phyloP scores from a whole-genome alignment of 2,113 vertebrate genomes.

The Rafetus swinhoei region DNA sequence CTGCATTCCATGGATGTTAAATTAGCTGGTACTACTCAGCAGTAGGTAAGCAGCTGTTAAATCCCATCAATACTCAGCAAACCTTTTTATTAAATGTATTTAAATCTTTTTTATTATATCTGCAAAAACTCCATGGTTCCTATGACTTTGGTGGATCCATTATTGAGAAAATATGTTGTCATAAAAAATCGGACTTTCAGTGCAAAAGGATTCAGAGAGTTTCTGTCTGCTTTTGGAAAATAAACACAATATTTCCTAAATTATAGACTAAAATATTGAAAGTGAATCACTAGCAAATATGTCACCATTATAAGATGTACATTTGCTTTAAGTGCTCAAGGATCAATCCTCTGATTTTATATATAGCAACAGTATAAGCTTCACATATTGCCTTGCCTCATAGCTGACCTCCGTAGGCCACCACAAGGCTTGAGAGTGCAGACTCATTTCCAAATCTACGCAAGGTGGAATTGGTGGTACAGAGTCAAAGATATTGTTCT shows the following conservation, averaged over 20 bases:
- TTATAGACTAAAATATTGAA: slow-evolving; percentile 13
- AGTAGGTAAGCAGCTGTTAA: slow-evolving; percentile 65
- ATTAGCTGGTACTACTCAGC: slow-evolving; percentile 60
- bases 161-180: slow-evolving; percentile 24
- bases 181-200: slow-evolving; percentile 13
- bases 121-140: slow-evolving; percentile 34
- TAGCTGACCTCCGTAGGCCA: neutral
- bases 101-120: slow-evolving; percentile 47
- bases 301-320: slow-evolving; percentile 10
- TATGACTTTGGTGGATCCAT: slow-evolving; percentile 44
- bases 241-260: slow-evolving; percentile 41
- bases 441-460: neutral
- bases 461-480: neutral
- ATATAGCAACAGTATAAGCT: neutral
- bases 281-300: slow-evolving; percentile 37
- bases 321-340: slow-evolving; percentile 14
- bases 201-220: slow-evolving; percentile 10
- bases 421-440: neutral
- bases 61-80: slow-evolving; percentile 64
- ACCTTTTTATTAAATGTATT: slow-evolving; percentile 61
- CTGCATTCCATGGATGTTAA: slow-evolving; percentile 62
- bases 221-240: slow-evolving; percentile 38
- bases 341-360: neutral
- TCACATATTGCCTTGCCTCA: neutral
- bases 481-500: neutral